A percentile compares a stretch with the other conserved stretches of the same genome.
phyloP scores from a whole-genome alignment of 2,113 vertebrate genomes.

The Hyaena hyaena region DNA sequence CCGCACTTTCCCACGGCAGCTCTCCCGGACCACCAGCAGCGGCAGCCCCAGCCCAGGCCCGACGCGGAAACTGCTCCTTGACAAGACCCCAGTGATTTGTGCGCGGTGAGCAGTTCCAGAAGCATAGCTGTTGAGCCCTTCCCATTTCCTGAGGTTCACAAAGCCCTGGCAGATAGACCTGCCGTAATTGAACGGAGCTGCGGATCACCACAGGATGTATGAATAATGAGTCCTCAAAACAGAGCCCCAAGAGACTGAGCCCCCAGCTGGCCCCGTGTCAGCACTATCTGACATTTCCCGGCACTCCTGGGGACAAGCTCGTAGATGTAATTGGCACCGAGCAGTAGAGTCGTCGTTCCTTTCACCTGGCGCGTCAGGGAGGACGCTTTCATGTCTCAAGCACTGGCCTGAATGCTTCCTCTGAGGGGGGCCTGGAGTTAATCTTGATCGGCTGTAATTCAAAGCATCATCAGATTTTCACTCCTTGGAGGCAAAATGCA shows the following conservation, averaged over 20 bases:
- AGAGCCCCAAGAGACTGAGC: neutral
- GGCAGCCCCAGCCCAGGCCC: neutral
- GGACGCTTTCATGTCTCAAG: neutral
- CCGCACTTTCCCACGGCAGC: rapidly evolving
- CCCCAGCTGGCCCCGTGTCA: neutral
- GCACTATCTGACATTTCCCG: neutral
- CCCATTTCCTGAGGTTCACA: neutral
- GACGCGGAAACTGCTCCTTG: neutral
- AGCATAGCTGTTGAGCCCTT: neutral
- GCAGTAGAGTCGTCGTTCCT: neutral
- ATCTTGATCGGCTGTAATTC: neutral
- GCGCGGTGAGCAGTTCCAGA: neutral
- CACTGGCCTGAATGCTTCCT: neutral
- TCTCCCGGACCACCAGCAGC: neutral
- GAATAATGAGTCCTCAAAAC: neutral
- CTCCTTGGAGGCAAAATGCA: rapidly evolving
- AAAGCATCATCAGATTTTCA: neutral
- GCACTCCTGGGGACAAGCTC: neutral
- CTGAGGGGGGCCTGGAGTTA: neutral
- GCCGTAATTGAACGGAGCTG: rapidly evolving
- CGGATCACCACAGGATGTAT: neutral
- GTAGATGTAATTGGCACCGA: neutral
- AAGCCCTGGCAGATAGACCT: neutral
- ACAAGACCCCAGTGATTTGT: rapidly evolving
- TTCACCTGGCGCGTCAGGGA: neutral